phyloP scores from a whole-genome alignment of 1,140 invertebrate genomes.

The Heliconius hewitsoni region DNA sequence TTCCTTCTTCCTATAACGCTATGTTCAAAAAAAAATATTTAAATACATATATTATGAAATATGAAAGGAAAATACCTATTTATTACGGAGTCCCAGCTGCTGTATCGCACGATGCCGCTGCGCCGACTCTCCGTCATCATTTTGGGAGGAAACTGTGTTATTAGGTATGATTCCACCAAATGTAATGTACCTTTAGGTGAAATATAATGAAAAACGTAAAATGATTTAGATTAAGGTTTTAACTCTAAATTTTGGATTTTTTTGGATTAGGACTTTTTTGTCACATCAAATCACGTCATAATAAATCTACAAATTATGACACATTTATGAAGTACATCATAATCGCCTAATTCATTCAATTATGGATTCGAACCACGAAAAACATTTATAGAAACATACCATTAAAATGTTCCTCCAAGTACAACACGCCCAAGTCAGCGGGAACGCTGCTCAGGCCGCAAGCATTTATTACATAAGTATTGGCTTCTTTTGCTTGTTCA shows the following conservation, averaged over 20 bases:
- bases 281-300: no score
- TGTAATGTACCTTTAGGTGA: conserved; percentile 85
- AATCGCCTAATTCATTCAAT: no score
- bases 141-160: conserved; percentile 22
- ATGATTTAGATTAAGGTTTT: no score
- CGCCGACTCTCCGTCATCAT: conserved; percentile 48
- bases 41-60: not conserved
- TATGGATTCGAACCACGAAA: no score
- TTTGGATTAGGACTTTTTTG: no score
- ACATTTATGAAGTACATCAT: no score
- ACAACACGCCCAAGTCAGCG: conserved; percentile 90
- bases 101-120: conserved; percentile 84
- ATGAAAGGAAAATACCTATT: conserved; percentile 78
- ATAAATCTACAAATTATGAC: no score
- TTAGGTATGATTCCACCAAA: conserved; percentile 88
- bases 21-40: no score
- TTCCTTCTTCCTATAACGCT: no score
- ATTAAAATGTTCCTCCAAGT: conserved; percentile 87
- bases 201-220: no score
- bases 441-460: conserved; percentile 96
- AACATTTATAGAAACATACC: conserved; percentile 71
- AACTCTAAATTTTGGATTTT: no score
- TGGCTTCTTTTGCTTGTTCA: conserved; percentile 87
- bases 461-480: conserved; percentile 91
- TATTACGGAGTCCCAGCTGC: conserved; percentile 91